Evolutionary conservation across 2,797 vertebrate genomes (phyloP).

Genomic region (Perodicticus potto): DNA sequence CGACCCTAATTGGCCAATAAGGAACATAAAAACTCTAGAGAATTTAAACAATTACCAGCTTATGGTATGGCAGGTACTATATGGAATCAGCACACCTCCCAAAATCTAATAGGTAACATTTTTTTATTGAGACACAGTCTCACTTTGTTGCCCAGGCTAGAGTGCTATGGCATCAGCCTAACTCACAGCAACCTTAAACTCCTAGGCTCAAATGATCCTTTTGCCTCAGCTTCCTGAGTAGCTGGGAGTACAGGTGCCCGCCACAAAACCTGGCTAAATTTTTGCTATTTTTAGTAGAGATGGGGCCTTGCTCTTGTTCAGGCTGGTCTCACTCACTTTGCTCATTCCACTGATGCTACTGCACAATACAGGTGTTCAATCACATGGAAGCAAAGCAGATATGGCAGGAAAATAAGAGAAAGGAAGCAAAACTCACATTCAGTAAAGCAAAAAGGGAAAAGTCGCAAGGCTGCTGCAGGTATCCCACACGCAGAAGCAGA

Average conservation of each 20-base stretch:
- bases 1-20: background rate
- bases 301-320: too few relatives aligned
- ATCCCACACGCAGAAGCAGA: background rate
- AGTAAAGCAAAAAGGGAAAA: background rate
- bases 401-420: background rate
- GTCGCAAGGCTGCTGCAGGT: background rate
- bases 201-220: too few relatives aligned
- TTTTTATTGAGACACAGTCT: too few relatives aligned
- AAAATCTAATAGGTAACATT: background rate
- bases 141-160: too few relatives aligned
- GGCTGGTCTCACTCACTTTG: background rate
- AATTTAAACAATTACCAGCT: background rate
- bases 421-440: background rate
- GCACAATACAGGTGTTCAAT: accelerated
- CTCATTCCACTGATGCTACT: background rate
- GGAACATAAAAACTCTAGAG: background rate
- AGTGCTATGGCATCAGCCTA: too few relatives aligned
- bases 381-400: background rate
- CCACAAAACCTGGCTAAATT: too few relatives aligned
- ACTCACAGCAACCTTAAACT: too few relatives aligned
- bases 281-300: too few relatives aligned
- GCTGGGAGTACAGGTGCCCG: too few relatives aligned
- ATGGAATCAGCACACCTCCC: background rate
- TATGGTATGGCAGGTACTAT: too few relatives aligned
- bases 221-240: too few relatives aligned